Conservation (phyloP, 2,888 invertebrate genomes). For the Litoditis marina region DNA sequence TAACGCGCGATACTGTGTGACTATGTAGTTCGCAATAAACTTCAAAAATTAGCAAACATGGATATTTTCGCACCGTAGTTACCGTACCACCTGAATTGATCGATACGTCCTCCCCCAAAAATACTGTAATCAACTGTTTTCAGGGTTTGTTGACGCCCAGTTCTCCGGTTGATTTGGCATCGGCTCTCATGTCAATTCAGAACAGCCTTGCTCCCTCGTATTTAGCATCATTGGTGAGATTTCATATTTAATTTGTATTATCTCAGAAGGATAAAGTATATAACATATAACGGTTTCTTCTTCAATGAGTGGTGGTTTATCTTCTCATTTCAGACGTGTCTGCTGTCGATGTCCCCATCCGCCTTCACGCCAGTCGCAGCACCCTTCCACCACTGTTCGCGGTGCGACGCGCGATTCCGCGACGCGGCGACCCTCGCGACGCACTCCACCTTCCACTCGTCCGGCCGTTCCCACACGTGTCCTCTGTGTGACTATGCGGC, state of each 20-base stretch:
- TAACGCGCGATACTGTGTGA: too few relatives aligned
- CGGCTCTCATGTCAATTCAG: slow-evolving; percentile 8
- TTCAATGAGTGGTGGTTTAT: too few relatives aligned
- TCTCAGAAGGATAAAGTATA: too few relatives aligned
- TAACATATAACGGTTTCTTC: too few relatives aligned
- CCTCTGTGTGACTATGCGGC: slow-evolving; percentile 12
- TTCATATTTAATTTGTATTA: neutral
- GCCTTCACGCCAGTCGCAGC: slow-evolving; percentile 15
- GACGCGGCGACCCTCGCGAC: neutral
- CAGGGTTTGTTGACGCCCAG: neutral
- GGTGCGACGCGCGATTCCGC: slow-evolving; percentile 10
- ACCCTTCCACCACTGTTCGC: neutral
- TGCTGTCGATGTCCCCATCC: slow-evolving; percentile 3
- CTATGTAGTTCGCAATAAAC: too few relatives aligned
- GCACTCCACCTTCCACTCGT: slow-evolving; percentile 1
- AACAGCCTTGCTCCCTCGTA: slow-evolving; percentile 3
- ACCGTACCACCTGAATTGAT: too few relatives aligned
- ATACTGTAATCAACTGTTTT: too few relatives aligned
- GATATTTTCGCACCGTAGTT: too few relatives aligned
- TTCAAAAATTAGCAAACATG: too few relatives aligned
- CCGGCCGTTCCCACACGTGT: slow-evolving; percentile 4
- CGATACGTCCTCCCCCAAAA: too few relatives aligned
- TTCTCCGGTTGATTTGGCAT: slow-evolving; percentile 5
- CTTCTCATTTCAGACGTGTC: too few relatives aligned
- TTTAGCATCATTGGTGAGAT: slow-evolving; percentile 3